Evolutionary conservation across 1,140 invertebrate genomes (phyloP).

Genomic region (Plodia interpunctella): DNA sequence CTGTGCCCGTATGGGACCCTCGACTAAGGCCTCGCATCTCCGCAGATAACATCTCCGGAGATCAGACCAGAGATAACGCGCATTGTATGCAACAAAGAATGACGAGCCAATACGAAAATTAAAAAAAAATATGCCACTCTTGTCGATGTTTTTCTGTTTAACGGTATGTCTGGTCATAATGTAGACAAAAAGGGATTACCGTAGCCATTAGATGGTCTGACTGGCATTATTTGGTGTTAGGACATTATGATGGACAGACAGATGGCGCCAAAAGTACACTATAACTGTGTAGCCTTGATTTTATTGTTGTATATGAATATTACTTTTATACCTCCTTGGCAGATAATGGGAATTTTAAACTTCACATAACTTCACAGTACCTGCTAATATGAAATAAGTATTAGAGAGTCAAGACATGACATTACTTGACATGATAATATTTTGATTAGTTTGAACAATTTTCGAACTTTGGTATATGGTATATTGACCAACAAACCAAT

Average conservation of each 20-base stretch:
- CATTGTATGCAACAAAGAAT: slow-evolving; percentile 47
- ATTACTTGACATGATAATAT: no score
- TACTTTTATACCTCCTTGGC: no score
- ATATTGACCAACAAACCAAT: no score
- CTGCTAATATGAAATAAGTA: no score
- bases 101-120: slow-evolving; percentile 20
- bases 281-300: no score
- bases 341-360: no score
- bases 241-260: not conserved
- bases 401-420: no score
- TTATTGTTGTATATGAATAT: no score
- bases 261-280: not conserved
- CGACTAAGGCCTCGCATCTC: slow-evolving; percentile 27
- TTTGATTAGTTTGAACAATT: no score
- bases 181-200: slow-evolving; percentile 2
- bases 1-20: slow-evolving; percentile 41
- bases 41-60: slow-evolving; percentile 53
- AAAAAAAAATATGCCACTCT: slow-evolving; percentile 18
- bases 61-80: slow-evolving; percentile 37
- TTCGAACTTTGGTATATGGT: no score
- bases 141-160: slow-evolving; percentile 28
- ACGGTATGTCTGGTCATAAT: slow-evolving; percentile 22
- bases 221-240: not conserved
- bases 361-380: no score
- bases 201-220: not conserved